Evolutionary conservation across 2,888 invertebrate genomes (phyloP).

Genomic region (Dicycla oo): DNA sequence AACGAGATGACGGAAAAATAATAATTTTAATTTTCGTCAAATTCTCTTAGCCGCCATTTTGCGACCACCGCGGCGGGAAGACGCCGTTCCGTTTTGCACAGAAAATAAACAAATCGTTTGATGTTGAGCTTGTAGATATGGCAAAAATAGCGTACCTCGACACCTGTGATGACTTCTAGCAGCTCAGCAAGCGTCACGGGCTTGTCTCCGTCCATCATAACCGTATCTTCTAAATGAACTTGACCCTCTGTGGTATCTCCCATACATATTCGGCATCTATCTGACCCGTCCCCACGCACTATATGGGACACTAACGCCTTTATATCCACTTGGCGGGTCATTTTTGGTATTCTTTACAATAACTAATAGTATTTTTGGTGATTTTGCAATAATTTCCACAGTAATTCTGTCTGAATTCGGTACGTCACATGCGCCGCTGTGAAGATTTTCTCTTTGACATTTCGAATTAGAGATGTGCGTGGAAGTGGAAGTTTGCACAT

Average conservation of each 20-base stretch:
- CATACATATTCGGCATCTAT: slow-evolving; percentile 87
- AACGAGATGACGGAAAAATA: slow-evolving; percentile 26
- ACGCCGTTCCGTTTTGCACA: slow-evolving; percentile 88
- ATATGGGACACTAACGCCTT: slow-evolving; percentile 87
- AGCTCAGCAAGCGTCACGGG: slow-evolving; percentile 84
- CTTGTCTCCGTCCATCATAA: slow-evolving; percentile 86
- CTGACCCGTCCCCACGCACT: slow-evolving; percentile 83
- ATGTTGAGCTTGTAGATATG: slow-evolving; percentile 54
- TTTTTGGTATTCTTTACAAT: slow-evolving; percentile 62
- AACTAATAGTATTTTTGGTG: neutral
- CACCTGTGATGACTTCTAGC: slow-evolving; percentile 84
- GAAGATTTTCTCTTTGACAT: slow-evolving; percentile 56
- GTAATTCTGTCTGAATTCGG: slow-evolving; percentile 24
- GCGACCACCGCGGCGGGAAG: slow-evolving; percentile 73
- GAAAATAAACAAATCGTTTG: slow-evolving; percentile 76
- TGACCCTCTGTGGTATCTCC: slow-evolving; percentile 86
- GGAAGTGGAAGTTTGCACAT: neutral
- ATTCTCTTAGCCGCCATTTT: slow-evolving; percentile 76
- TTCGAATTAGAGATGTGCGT: slow-evolving; percentile 13
- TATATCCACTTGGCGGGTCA: slow-evolving; percentile 84
- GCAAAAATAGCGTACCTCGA: slow-evolving; percentile 77
- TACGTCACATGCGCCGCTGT: slow-evolving; percentile 47
- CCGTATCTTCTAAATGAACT: slow-evolving; percentile 85
- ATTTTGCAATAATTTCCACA: slow-evolving; percentile 28
- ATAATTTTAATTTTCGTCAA: neutral